Evolutionary conservation across 2,888 invertebrate species (phyloP).

Genomic region (Gymnocheta viridis): DNA sequence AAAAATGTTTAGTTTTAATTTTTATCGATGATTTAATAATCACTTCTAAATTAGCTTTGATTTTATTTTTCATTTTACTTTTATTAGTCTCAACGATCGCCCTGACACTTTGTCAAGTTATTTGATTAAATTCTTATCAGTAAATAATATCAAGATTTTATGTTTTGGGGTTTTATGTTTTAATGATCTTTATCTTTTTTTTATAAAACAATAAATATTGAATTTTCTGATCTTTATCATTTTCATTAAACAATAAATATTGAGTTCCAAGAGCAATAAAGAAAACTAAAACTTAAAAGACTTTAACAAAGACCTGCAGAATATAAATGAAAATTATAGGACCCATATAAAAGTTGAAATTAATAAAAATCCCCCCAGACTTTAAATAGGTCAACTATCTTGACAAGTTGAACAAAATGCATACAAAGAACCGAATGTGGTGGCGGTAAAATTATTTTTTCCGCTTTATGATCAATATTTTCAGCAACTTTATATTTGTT

Average conservation of each 20-base stretch:
- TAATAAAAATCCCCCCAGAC: too few species aligned
- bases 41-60: neutral
- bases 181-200: neutral
- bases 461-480: too few species aligned
- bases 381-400: too few species aligned
- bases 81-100: neutral
- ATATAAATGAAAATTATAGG: too few species aligned
- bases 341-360: too few species aligned
- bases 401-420: too few species aligned
- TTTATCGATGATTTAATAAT: neutral
- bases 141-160: neutral
- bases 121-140: neutral
- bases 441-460: too few species aligned
- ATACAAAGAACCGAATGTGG: too few species aligned
- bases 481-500: too few species aligned
- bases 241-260: neutral
- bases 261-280: neutral
- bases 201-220: neutral
- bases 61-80: neutral
- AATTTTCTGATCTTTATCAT: neutral
- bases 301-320: too few species aligned
- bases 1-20: neutral
- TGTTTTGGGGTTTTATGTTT: neutral
- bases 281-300: neutral
- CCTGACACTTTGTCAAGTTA: too few species aligned